Evolutionary conservation across 1,140 invertebrate species (phyloP), one percentile per base, ranked within the genome.

Genomic region (Leptinotarsa texana): DNA sequence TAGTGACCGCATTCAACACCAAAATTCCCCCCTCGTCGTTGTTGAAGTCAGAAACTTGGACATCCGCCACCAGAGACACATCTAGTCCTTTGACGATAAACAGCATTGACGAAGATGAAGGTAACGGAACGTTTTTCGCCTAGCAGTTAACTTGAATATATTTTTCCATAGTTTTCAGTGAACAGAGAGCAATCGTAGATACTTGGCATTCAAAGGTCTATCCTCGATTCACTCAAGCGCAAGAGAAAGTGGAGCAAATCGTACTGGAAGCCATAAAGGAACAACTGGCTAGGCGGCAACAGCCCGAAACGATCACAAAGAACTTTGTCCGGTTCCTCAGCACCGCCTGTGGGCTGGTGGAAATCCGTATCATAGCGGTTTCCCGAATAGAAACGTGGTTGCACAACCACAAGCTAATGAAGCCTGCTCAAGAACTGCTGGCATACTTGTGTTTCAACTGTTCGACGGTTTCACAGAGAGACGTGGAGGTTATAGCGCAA

Each of bases 381-480:
- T 91, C 93, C 15, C 90, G 93, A 24, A 86, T 99, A 2, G 97
- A 99, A 85, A 91, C 93, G 75, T 98, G 97, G 97, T 87, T 99
- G 33, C 96, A 98, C 82, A 98, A 98, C 87, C 96, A 96, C 48
- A 99, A 99, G 88, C 85, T 97, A 62, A 93, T 94, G 85, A 91
- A 94, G 81, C 90, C 93, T 11, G 96, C 96, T 1, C 97, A 98
- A 85, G 96, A 99, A 86, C 86, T 99, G n/a, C 86, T 99, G 3
- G 91, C 96, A 71, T 94, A 96, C 77, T 89, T 98, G 69, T 98
- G 96, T 84, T 91, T 94, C 77, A 99, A 98, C 86, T 93, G 94
- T 82, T 93, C 91, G 42, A 89, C 92, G 11, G 92, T 91, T 75
- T 93, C 93, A 5, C 90, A 92, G 78, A 88, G 90, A 74, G 97